phyloP scores from a whole-genome alignment of 2,888 invertebrate species.

The Pollenia griseotomentosa region DNA sequence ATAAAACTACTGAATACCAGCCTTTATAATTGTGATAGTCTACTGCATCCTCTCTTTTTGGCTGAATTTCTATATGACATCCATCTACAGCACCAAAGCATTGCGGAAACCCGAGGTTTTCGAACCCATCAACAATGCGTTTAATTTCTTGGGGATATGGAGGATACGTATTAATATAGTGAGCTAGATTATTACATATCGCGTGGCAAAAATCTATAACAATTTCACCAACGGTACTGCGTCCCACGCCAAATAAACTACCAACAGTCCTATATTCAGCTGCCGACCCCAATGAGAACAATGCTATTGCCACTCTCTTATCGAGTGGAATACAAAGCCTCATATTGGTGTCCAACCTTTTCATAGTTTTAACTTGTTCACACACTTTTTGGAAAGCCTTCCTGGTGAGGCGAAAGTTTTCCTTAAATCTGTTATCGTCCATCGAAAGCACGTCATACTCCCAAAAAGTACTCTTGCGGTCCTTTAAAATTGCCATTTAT shows the following conservation, averaged over 20 bases:
- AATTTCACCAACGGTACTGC: too few relatives aligned
- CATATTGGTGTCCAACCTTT: constrained; percentile 40
- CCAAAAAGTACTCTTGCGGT: background rate
- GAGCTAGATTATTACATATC: too few relatives aligned
- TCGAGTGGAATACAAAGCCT: constrained; percentile 24
- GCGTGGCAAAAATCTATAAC: too few relatives aligned
- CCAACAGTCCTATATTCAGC: too few relatives aligned
- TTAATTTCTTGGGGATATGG: too few relatives aligned
- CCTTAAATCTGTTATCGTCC: background rate
- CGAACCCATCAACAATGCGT: too few relatives aligned
- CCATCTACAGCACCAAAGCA: too few relatives aligned
- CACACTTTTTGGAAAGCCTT: constrained; percentile 2
- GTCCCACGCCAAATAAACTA: too few relatives aligned
- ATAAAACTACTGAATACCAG: constrained; percentile 46
- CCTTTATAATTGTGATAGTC: background rate
- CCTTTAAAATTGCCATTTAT: background rate
- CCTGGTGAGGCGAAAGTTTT: too few relatives aligned
- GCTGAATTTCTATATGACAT: constrained; percentile 39
- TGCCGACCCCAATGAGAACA: background rate
- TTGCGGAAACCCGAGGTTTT: too few relatives aligned
- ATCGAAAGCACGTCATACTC: constrained; percentile 1
- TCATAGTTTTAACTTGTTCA: constrained; percentile 33
- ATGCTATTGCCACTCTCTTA: background rate
- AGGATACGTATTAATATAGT: too few relatives aligned
- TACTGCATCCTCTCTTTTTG: constrained; percentile 33